Percentiles rank a stretch among this genome's conserved stretches.
Conservation (phyloP, 2,797 vertebrate genomes). For the Labeo calbasu region DNA sequence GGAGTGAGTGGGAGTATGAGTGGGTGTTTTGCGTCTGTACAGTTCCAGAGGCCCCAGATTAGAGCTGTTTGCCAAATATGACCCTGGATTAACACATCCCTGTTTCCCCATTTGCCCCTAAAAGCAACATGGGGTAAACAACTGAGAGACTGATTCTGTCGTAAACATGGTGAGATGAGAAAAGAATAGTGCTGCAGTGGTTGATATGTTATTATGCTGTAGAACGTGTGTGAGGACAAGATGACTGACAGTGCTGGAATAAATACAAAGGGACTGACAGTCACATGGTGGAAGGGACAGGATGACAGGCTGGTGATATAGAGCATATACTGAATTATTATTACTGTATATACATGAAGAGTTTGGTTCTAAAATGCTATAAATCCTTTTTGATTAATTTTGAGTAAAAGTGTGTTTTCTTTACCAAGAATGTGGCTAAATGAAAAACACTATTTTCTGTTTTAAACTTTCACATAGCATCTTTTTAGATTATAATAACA, state of each 20-base stretch:
- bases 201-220: not conserved
- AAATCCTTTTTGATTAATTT: too few relatives aligned
- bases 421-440: too few relatives aligned
- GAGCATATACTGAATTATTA: not conserved
- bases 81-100: constrained; percentile 48
- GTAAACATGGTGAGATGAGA: not conserved
- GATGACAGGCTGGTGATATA: not conserved
- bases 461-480: too few relatives aligned
- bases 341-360: not conserved
- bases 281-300: not conserved
- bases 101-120: constrained; percentile 41
- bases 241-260: not conserved
- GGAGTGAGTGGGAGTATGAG: not conserved
- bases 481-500: too few relatives aligned
- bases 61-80: constrained; percentile 41
- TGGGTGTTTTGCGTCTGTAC: constrained; percentile 13
- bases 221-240: not conserved
- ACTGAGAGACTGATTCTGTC: not conserved
- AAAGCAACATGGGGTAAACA: not conserved
- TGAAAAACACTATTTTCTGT: too few relatives aligned
- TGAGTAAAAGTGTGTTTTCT: too few relatives aligned
- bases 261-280: not conserved
- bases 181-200: not conserved
- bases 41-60: constrained; percentile 46
- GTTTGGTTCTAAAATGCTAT: too few relatives aligned